Conservation (phyloP, 2,888 invertebrate species). For the Cheilosia soror region DNA sequence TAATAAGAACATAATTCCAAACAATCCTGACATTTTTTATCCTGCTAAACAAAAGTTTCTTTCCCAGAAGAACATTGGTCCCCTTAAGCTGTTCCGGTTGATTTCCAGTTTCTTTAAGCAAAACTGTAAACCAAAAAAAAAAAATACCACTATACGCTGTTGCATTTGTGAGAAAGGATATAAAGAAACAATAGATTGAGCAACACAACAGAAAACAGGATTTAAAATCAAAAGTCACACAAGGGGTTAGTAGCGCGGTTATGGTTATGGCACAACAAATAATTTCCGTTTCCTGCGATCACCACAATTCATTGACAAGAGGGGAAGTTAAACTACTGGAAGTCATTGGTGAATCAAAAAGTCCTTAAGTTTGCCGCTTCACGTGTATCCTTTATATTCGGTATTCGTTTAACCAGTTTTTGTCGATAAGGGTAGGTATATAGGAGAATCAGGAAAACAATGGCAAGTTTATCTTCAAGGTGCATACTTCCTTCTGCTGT, state of each 20-base stretch:
- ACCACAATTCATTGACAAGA: constrained; percentile 47
- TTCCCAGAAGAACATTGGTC: constrained; percentile 55
- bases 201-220: constrained; percentile 57
- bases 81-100: constrained; percentile 63
- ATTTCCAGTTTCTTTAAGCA: constrained; percentile 46
- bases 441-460: not conserved
- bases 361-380: constrained; percentile 54
- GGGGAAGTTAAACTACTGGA: not conserved
- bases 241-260: constrained; percentile 31
- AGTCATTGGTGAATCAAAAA: constrained; percentile 28
- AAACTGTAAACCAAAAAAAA: not conserved
- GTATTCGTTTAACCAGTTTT: constrained; percentile 41
- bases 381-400: constrained; percentile 8
- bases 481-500: constrained; percentile 60
- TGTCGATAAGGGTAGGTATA: not conserved
- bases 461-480: constrained; percentile 34
- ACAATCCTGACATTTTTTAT: not conserved
- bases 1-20: not conserved
- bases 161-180: constrained; percentile 61
- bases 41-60: constrained; percentile 27
- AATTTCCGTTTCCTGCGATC: constrained; percentile 70
- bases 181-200: constrained; percentile 54
- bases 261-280: constrained; percentile 63
- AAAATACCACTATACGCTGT: constrained; percentile 6
- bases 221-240: constrained; percentile 29